Evolutionary conservation across 2,888 invertebrate genomes (phyloP).

Genomic region (Tryphoninae sp.): DNA sequence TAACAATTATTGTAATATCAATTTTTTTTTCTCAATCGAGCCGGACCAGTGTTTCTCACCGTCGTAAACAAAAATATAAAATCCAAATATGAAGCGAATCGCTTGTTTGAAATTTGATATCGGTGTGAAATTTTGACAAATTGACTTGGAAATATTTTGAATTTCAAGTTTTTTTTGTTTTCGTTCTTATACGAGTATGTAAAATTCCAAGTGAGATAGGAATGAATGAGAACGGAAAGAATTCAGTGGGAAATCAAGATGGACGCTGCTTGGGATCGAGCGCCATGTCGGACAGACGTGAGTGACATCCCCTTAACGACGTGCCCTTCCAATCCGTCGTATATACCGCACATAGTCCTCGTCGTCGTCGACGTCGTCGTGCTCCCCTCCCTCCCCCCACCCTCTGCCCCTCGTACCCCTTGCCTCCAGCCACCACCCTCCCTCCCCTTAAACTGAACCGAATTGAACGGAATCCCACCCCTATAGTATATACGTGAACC

Average conservation of each 20-base stretch:
- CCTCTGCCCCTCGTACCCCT: constrained; percentile 67
- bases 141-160: background rate
- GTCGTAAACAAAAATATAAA: background rate
- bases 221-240: constrained; percentile 50
- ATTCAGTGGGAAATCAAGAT: constrained; percentile 70
- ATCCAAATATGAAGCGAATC: background rate
- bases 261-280: constrained; percentile 69
- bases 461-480: constrained; percentile 79
- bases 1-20: constrained; percentile 30
- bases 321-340: constrained; percentile 79
- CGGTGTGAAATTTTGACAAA: background rate
- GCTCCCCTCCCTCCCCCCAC: constrained; percentile 41
- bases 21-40: background rate
- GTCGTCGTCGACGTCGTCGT: constrained; percentile 58
- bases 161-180: background rate
- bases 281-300: constrained; percentile 79
- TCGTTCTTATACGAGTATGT: background rate
- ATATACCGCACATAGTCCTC: constrained; percentile 65
- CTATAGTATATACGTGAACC: constrained; percentile 69
- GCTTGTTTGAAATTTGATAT: background rate
- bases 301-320: constrained; percentile 81
- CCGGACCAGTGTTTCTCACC: too few species aligned
- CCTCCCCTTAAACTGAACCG: constrained; percentile 79
- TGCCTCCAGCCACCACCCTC: constrained; percentile 48
- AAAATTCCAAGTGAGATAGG: constrained; percentile 13